Percentiles rank a stretch among this genome's conserved stretches.
Conservation (phyloP, 1,140 invertebrate genomes). For the Pseudomyrmex pallidus region DNA sequence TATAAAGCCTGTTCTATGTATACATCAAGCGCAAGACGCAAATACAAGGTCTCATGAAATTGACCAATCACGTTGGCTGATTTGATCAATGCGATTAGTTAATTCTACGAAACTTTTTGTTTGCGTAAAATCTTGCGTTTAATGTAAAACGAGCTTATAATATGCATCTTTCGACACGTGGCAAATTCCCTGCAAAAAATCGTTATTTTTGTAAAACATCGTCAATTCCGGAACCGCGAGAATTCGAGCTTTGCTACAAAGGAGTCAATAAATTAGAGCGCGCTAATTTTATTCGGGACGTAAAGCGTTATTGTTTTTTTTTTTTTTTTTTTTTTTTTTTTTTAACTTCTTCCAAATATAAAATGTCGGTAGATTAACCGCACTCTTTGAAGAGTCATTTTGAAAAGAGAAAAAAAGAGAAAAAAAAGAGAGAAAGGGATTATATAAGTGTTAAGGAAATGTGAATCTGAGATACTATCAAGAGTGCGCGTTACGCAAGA, state of each 20-base stretch:
- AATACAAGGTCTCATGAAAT: too few species aligned
- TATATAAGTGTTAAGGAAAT: slow-evolving; percentile 1
- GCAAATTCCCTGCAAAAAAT: too few species aligned
- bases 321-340: too few species aligned
- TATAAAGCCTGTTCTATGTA: too few species aligned
- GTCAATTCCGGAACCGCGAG: slow-evolving; percentile 53
- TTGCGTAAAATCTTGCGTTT: slow-evolving; percentile 44
- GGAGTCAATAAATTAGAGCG: slow-evolving; percentile 73
- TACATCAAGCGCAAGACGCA: too few species aligned
- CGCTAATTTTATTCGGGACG: slow-evolving; percentile 63
- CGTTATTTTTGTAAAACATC: slow-evolving; percentile 51
- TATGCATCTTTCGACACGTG: slow-evolving; percentile 45
- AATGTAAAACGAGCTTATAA: slow-evolving; percentile 53
- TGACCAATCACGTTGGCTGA: too few species aligned
- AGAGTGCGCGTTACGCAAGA: slow-evolving; percentile 14
- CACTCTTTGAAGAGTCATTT: slow-evolving; percentile 16
- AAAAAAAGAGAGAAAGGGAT: slow-evolving; percentile 11
- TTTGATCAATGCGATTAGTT: too few species aligned
- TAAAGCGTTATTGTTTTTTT: too few species aligned
- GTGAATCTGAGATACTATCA: too few species aligned
- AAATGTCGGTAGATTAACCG: slow-evolving; percentile 36
- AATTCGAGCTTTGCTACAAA: not conserved
- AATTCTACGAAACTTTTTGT: too few species aligned
- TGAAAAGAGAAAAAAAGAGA: not conserved
- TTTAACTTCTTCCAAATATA: slow-evolving; percentile 45